Evolutionary conservation across 2,797 vertebrate species (phyloP).

Genomic region (Crenichthys baileyi): DNA sequence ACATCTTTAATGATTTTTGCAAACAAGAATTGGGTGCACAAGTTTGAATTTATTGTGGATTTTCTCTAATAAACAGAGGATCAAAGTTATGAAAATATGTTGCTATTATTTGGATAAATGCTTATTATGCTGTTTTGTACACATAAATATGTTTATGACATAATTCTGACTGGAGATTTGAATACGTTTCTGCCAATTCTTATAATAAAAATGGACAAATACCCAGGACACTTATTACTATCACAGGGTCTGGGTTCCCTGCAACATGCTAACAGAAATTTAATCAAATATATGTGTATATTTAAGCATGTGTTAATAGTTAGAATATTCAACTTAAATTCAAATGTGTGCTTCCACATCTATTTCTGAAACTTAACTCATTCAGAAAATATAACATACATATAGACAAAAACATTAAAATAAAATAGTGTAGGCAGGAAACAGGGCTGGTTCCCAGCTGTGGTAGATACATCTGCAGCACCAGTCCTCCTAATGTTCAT

Average conservation of each 20-base stretch:
- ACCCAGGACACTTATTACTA: too few relatives aligned
- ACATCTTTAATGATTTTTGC: neutral
- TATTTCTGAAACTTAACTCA: too few relatives aligned
- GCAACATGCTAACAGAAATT: too few relatives aligned
- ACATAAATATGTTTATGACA: neutral
- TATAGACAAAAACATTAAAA: neutral
- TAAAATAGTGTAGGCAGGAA: neutral
- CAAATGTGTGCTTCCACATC: too few relatives aligned
- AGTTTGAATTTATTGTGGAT: neutral
- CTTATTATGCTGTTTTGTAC: neutral
- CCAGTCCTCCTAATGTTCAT: slow-evolving; percentile 18
- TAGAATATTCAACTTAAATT: too few relatives aligned
- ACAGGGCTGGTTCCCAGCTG: slow-evolving; percentile 14
- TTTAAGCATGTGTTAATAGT: too few relatives aligned
- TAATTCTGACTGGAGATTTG: neutral
- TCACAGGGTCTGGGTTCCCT: too few relatives aligned
- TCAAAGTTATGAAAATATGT: neutral
- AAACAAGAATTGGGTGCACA: neutral
- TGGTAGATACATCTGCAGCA: slow-evolving; percentile 15
- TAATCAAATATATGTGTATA: too few relatives aligned
- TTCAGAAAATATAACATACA: neutral
- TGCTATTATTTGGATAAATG: neutral
- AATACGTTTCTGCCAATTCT: too few relatives aligned
- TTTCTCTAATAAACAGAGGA: neutral
- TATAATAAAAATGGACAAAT: too few relatives aligned